Evolutionary conservation across 2,888 invertebrate genomes (phyloP).

Genomic region (Linnaemya tessellans): DNA sequence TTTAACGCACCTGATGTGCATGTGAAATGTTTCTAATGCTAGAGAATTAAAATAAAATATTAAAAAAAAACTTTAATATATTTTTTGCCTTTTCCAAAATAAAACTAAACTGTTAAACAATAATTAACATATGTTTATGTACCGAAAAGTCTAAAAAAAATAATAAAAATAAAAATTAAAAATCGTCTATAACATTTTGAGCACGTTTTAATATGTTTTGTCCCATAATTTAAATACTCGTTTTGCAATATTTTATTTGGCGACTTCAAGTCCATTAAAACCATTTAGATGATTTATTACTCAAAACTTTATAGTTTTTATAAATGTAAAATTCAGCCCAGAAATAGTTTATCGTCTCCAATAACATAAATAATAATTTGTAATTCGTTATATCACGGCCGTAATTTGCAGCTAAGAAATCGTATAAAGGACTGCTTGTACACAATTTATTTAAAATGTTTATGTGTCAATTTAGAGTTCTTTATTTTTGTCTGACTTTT

Average conservation of each 20-base stretch:
- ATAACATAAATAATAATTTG: conserved; percentile 46
- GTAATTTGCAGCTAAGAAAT: conserved; percentile 4
- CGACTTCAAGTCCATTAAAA: conserved; percentile 67
- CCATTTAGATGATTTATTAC: conserved; percentile 64
- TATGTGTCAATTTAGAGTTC: conserved; percentile 11
- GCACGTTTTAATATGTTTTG: conserved; percentile 63
- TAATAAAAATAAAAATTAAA: background rate
- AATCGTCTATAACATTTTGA: conserved; percentile 54
- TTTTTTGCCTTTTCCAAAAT: conserved; percentile 6
- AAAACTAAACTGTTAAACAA: conserved; percentile 53
- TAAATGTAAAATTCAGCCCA: conserved; percentile 18
- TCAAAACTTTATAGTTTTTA: conserved; percentile 49
- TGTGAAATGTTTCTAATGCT: conserved; percentile 57
- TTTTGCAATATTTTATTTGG: conserved; percentile 59
- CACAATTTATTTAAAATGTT: background rate
- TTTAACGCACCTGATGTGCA: conserved; percentile 61
- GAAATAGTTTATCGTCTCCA: conserved; percentile 49
- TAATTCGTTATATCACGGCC: background rate
- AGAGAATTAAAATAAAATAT: conserved; percentile 10
- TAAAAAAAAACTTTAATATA: background rate
- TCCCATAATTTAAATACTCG: conserved; percentile 38
- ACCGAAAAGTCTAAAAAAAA: background rate
- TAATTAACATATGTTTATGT: conserved; percentile 51
- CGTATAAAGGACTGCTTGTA: conserved; percentile 26
- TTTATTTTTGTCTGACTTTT: background rate